phyloP scores from a whole-genome alignment of 2,797 vertebrate genomes.

The Ibycter americanus region DNA sequence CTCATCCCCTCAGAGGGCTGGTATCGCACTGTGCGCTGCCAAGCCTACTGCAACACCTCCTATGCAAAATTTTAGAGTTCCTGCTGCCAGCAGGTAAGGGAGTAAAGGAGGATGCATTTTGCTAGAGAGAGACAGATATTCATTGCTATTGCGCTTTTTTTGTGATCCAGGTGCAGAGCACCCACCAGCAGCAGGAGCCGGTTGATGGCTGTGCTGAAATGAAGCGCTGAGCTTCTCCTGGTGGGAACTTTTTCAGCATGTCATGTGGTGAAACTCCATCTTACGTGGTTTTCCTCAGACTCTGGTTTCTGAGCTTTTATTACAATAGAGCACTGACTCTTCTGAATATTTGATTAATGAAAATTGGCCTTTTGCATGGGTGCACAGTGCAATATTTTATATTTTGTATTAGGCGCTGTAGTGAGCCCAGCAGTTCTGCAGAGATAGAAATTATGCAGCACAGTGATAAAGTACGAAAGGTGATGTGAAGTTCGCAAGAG shows the following conservation, averaged over 20 bases:
- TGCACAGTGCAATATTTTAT: conserved; percentile 26
- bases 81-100: not conserved
- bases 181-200: not conserved
- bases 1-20: not conserved
- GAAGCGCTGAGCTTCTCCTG: not conserved
- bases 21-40: fast-evolving
- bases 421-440: conserved; percentile 16
- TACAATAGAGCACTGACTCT: not conserved
- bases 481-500: not conserved
- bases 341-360: conserved; percentile 53
- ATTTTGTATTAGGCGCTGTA: not conserved
- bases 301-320: conserved; percentile 7
- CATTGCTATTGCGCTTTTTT: not conserved
- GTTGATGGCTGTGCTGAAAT: not conserved
- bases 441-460: conserved; percentile 19
- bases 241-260: not conserved
- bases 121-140: not conserved
- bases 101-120: not conserved
- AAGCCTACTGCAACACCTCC: not conserved
- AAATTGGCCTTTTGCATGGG: conserved; percentile 48
- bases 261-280: not conserved
- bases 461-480: conserved; percentile 16
- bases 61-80: not conserved
- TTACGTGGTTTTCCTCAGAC: not conserved
- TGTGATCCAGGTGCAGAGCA: not conserved